Percentiles rank a stretch among this genome's conserved stretches.
These are phyloP conservation scores for Saccopteryx leptura DNA, from an alignment of 2,113 vertebrate genomes.

Conservation along the genomic window DNA sequence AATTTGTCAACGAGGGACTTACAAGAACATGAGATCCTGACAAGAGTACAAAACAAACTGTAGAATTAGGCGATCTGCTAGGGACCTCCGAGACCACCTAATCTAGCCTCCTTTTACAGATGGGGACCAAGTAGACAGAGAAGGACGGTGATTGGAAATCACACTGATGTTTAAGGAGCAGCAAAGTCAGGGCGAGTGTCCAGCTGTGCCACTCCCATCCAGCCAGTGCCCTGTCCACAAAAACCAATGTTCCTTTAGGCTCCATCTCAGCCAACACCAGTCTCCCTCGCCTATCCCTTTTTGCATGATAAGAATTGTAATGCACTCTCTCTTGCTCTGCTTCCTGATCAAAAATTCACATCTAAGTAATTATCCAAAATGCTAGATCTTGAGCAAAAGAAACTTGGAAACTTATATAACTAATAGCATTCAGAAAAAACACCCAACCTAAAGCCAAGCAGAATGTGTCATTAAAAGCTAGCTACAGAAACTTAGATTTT, in stretches of 20 bases:
- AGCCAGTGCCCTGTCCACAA: background rate
- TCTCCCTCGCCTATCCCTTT: background rate
- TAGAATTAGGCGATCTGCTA: background rate
- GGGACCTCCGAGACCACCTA: background rate
- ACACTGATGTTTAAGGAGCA: background rate
- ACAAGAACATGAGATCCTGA: conserved; percentile 13
- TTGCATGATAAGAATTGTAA: conserved; percentile 15
- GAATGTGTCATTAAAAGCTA: background rate
- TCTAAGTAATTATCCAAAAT: conserved; percentile 35
- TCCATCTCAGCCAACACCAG: background rate
- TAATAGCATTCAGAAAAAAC: background rate
- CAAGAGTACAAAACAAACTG: background rate
- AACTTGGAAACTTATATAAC: background rate
- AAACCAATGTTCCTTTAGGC: background rate
- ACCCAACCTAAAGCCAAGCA: background rate
- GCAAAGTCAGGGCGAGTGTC: background rate
- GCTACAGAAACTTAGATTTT: background rate
- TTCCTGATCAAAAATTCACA: conserved; percentile 27
- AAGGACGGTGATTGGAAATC: background rate
- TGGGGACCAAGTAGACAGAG: background rate
- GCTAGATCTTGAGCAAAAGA: background rate
- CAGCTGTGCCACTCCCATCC: background rate
- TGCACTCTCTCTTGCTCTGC: background rate
- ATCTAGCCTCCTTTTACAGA: conserved; percentile 2
- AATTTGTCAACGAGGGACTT: conserved; percentile 60